Base-by-base conservation (phyloP, 2,797 vertebrate species). In the Chloroceryle amazona region DNA sequence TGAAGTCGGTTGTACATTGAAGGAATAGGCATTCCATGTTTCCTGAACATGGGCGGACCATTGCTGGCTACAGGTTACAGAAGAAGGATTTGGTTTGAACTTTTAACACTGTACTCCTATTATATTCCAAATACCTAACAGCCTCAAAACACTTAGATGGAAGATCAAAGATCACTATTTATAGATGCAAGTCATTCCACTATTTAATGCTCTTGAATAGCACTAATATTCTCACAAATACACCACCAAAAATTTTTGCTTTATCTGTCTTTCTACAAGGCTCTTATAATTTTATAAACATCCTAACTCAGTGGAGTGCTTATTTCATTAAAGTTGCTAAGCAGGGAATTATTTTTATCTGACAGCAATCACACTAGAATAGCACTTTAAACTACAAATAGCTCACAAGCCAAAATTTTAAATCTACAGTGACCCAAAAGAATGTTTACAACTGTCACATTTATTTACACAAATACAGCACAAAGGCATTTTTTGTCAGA, bases 291-390 rank as follows among this genome's bases (percentile, higher is more conserved):
- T 79, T 79, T 57, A 71, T 37, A 54, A 91, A 81, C 26, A 49
- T 46, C 19, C 20, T 61, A 72, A 65, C 10, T 60, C 51, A 25
- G 37, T 33, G 13, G 83, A 91, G 58, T 29, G 78, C 13, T 91
- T 76, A 29, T 41, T 93, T 79, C 22, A 79, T 41, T 81, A 13
- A 82, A 87, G 39, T 18, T 95, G 62, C 33, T 72, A 91, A 61
- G 54, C 49, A 76, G 9, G 13, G 39, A 67, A 84, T 80, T 84
- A 76, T 92, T 95, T 93, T 93, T 91, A 80, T 76, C 89, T 93
- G 81, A 92, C 75, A 90, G 74, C 46, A 62, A 46, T 68, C 49
- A 72, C 21, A 76, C 12, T 5, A 51, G n/a, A 93, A 86, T 65
- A 91, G 42, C 62, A 57, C 29, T 86, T 87, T 5, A 70, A 89